A percentile compares a stretch with the other conserved stretches of the same genome.
Evolutionary conservation across 2,888 invertebrate genomes (phyloP).

Genomic region (Eremobia ochroleuca): DNA sequence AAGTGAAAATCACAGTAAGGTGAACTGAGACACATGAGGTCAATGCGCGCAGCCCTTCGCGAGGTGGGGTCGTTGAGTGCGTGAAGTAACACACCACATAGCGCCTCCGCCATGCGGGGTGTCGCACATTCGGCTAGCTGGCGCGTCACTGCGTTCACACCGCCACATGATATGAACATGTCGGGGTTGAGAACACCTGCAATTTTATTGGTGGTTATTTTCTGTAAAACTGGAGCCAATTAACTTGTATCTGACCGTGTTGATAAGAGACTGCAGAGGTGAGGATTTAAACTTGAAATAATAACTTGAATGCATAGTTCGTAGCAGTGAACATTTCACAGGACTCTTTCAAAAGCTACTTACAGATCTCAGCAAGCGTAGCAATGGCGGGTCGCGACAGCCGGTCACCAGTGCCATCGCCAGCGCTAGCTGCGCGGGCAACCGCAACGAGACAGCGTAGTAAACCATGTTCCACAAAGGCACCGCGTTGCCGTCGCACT

Average conservation of each 20-base stretch:
- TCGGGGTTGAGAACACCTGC: conserved; percentile 95
- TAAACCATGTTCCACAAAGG: conserved; percentile 94
- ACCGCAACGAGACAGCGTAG: conserved; percentile 96
- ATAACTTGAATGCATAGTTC: not conserved
- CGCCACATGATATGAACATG: conserved; percentile 95
- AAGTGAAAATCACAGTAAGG: conserved; percentile 98
- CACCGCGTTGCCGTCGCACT: conserved; percentile 92
- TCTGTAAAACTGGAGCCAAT: not conserved
- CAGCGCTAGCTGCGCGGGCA: conserved; percentile 94
- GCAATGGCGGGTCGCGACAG: conserved; percentile 96
- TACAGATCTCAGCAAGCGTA: conserved; percentile 96
- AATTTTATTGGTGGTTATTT: conserved; percentile 10
- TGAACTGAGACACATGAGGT: conserved; percentile 95
- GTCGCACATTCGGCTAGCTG: conserved; percentile 96
- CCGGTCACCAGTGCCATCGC: conserved; percentile 94
- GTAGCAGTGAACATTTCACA: not conserved
- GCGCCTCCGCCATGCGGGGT: conserved; percentile 97
- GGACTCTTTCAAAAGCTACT: conserved; percentile 65
- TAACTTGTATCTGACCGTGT: not conserved
- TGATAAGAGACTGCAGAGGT: no score
- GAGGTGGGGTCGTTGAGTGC: conserved; percentile 96
- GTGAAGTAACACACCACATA: conserved; percentile 96
- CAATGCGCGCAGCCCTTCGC: conserved; percentile 94
- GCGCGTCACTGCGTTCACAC: conserved; percentile 95
- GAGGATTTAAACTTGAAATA: not conserved